Conservation (phyloP, 2,113 vertebrate species). For the Piprites chloris region DNA sequence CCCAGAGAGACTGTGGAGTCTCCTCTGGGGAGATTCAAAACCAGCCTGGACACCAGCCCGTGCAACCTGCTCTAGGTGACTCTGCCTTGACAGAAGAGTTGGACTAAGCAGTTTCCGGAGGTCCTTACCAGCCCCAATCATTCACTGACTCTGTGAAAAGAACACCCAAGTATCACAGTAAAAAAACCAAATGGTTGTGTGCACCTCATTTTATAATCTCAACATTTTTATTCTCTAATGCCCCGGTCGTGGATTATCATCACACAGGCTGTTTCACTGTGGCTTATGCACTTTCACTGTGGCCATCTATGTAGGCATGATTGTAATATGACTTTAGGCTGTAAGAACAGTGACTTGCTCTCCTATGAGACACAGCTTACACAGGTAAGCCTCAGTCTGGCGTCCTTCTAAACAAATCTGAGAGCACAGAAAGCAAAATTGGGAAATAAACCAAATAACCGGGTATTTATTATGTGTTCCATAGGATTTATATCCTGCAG, state of each 20-base stretch:
- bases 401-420: not conserved
- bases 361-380: not conserved
- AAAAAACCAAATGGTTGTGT: not conserved
- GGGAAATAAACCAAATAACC: not conserved
- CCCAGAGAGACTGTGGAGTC: not conserved
- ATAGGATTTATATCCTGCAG: not conserved
- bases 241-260: not conserved
- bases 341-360: not conserved
- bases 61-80: not conserved
- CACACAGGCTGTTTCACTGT: not conserved
- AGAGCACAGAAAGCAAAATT: not conserved
- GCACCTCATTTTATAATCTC: not conserved
- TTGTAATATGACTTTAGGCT: not conserved
- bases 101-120: not conserved
- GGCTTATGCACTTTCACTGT: not conserved
- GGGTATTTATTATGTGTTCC: not conserved
- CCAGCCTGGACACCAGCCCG: not conserved
- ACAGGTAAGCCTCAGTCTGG: not conserved
- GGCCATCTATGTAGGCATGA: not conserved
- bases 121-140: not conserved
- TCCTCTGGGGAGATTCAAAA: not conserved
- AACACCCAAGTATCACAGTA: rapidly evolving
- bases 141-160: not conserved
- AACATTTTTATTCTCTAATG: not conserved
- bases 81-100: not conserved